Evolutionary conservation across 2,113 vertebrate genomes (phyloP), one percentile per base, ranked within the genome.

Genomic region (Opisthocomus hoazin): DNA sequence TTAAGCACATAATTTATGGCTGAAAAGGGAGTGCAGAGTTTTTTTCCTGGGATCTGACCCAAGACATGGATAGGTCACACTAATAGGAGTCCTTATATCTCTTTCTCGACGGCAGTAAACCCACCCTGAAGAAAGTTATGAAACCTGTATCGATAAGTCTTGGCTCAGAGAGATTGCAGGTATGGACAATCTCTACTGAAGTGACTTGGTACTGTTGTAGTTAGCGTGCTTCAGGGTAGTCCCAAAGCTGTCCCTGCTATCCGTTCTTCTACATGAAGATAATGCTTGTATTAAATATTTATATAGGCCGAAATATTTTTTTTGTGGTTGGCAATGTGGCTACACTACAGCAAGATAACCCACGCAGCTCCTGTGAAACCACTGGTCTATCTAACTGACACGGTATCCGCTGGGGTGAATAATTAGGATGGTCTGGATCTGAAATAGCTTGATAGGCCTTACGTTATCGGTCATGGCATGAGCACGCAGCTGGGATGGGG

Each of bases 1-100:
- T 97, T 90, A 96, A 91, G 56, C 76, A 68, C 41, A n/a, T 87
- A 90, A 96, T 91, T 89, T 94, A 92, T 82, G 77, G 54, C 58
- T 91, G 89, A 93, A 92, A 93, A 79, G 26, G 36, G 70, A 91
- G 46, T 61, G 11, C 32, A 39, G 22, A 54, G 64, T 65, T 17
- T 78, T n/a, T 61, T 45, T 17, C 11, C 41, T 92, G 16, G 29
- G 46, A 37, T 92, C 37, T 96, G 69, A 75, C 83, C 65, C 41
- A 50, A 91, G 30, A 39, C 82, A 22, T 54, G 21, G 51, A 29
- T 85, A 84, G 89, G 76, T 71, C 73, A 46, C 1, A 0, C 83
- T 93, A 81, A 77, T 61, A 60, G 24, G 53, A 76, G 21, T 87
- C 41, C 32, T 89, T 82, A 12, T 71, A 37, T 70, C 34, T 82